Evolutionary conservation across 1,140 invertebrate genomes (phyloP), one percentile per base, ranked within the genome.

Genomic region (Anoplophora glabripennis): DNA sequence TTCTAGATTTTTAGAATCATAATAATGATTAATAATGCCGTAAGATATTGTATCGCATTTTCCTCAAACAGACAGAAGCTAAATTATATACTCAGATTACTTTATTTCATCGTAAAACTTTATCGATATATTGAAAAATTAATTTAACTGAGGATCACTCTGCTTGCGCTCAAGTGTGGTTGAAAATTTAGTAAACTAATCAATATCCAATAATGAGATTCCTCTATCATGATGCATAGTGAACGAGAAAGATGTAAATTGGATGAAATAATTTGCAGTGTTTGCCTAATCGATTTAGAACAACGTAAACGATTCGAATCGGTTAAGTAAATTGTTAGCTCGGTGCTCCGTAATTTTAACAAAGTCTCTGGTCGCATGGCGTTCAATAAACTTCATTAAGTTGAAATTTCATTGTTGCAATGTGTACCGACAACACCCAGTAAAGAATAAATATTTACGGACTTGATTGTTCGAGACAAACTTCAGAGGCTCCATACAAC

Each of bases 311-410:
- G 38, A 41, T 41, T 15, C 15, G 38, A 41, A 41, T 41, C 38
- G 38, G 38, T 41, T 41, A 41, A 41, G 38, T 41, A 41, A 41
- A 41, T 41, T 41, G 38, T 41, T 41, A 17, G 38, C n/a, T 41
- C 7, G n/a, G 38, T 41, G 38, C 15, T n/a, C 38, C 38, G 38
- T 41, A 41, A 41, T 41, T 41, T n/a, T 41, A 41, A 41, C 38
- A 17, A 41, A 41, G 38, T 41, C 2, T 41, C 38, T 15, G 38
- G 38, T 41, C 38, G 38, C 38, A 41, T 41, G 38, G 38, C 38
- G 38, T 41, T 41, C 38, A 41, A 41, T 41, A 41, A 41, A 41
- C 38, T 41, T 41, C 38, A 41, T 41, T 41, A 41, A 41, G 38
- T 41, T 41, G 38, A n/a, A 41, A 41, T 41, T 41, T 15, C 38